phyloP scores from a whole-genome alignment of 2,113 vertebrate genomes.

The Tupaia chinensis region DNA sequence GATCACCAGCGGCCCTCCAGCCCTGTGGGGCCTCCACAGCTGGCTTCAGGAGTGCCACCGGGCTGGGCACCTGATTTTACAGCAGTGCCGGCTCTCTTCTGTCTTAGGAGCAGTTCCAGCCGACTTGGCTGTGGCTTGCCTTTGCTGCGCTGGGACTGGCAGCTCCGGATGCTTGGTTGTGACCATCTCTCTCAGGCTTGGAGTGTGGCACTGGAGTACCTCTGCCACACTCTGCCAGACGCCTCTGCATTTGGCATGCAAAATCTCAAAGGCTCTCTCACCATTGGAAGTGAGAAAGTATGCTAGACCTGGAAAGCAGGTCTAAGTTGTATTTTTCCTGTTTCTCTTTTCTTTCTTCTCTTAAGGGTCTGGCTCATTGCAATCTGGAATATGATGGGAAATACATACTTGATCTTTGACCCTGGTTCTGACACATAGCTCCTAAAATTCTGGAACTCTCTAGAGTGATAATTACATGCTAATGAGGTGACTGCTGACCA shows the following conservation, averaged over 20 bases:
- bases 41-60: background rate
- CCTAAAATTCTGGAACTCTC: background rate
- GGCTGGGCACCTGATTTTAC: background rate
- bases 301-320: background rate
- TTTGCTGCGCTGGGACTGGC: background rate
- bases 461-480: background rate
- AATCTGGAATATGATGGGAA: background rate
- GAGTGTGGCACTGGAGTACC: fast-evolving
- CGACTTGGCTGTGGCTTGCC: background rate
- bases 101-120: background rate
- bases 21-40: background rate
- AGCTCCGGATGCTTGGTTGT: fast-evolving
- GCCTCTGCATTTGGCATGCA: background rate
- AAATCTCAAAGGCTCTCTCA: background rate
- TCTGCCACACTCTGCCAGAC: background rate
- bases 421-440: background rate
- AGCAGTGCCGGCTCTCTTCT: background rate
- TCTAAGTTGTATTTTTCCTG: background rate
- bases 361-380: background rate
- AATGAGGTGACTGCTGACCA: background rate
- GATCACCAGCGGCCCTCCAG: background rate
- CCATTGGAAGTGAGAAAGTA: background rate
- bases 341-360: background rate
- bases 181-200: background rate
- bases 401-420: background rate